Conservation (phyloP, 2,797 vertebrate genomes). For the Eupleurogrammus muticus region DNA sequence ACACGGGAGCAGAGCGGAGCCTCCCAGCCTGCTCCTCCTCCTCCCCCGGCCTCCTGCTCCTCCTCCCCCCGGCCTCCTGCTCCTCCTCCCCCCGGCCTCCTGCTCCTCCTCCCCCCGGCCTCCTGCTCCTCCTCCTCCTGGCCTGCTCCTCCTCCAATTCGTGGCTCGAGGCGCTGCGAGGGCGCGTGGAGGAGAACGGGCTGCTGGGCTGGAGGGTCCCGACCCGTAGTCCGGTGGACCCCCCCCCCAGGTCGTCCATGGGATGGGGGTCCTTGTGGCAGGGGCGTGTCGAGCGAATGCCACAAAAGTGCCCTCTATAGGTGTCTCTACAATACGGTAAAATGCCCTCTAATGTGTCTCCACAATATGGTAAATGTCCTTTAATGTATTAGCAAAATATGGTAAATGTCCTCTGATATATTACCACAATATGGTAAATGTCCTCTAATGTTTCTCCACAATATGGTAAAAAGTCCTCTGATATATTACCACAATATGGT, state of each 20-base stretch:
- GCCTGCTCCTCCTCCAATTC: conserved; percentile 72
- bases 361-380: too few species aligned
- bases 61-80: conserved; percentile 70
- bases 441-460: too few species aligned
- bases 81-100: conserved; percentile 69
- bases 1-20: conserved; percentile 62
- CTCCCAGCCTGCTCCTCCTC: conserved; percentile 73
- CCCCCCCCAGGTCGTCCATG: conserved; percentile 18
- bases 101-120: conserved; percentile 72
- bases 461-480: too few species aligned
- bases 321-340: too few species aligned
- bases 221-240: conserved; percentile 46
- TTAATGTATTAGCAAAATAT: too few species aligned
- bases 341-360: too few species aligned
- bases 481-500: too few species aligned
- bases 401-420: too few species aligned
- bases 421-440: too few species aligned
- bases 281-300: conserved; percentile 10
- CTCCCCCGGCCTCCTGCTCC: conserved; percentile 72
- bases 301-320: too few species aligned
- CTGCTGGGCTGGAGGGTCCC: conserved; percentile 45
- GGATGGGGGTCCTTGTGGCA: conserved; percentile 1
- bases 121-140: conserved; percentile 73
- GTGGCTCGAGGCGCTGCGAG: conserved; percentile 48
- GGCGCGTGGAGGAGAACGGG: conserved; percentile 25